A percentile compares a stretch with the other conserved stretches of the same genome.
phyloP scores from a whole-genome alignment of 2,888 invertebrate genomes.

The Stenotaenia linearis region DNA sequence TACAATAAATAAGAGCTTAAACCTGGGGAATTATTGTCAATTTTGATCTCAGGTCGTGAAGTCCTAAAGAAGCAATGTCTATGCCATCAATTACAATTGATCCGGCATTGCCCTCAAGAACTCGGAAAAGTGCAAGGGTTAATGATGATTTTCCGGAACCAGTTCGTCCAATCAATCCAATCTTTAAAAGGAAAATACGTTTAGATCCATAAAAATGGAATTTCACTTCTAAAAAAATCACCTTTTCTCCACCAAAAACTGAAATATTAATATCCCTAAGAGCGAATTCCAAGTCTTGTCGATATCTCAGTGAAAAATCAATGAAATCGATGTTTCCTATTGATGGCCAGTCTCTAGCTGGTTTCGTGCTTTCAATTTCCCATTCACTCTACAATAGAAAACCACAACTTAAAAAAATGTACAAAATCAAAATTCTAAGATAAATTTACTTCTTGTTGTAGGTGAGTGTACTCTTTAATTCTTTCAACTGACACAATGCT shows the following conservation, averaged over 20 bases:
- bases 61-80: slow-evolving; percentile 70
- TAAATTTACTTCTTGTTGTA: slow-evolving; percentile 8
- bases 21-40: slow-evolving; percentile 50
- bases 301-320: not conserved
- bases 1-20: not conserved
- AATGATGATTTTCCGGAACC: slow-evolving; percentile 74
- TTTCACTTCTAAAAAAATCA: not conserved
- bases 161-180: not conserved
- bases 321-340: not conserved
- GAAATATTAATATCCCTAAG: not conserved
- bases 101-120: slow-evolving; percentile 77
- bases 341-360: not conserved
- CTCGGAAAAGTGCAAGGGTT: slow-evolving; percentile 79
- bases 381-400: not conserved
- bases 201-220: too few species aligned
- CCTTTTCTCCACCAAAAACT: slow-evolving; percentile 19
- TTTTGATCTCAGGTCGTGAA: slow-evolving; percentile 46
- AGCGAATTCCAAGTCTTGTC: not conserved
- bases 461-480: slow-evolving; percentile 74
- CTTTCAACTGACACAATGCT: slow-evolving; percentile 96
- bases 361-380: not conserved
- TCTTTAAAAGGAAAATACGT: not conserved
- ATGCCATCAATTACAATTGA: slow-evolving; percentile 75
- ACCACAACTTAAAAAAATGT: not conserved
- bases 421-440: not conserved